Base-by-base conservation (phyloP, 1,140 invertebrate genomes). In the Ceratosolen solmsi region DNA sequence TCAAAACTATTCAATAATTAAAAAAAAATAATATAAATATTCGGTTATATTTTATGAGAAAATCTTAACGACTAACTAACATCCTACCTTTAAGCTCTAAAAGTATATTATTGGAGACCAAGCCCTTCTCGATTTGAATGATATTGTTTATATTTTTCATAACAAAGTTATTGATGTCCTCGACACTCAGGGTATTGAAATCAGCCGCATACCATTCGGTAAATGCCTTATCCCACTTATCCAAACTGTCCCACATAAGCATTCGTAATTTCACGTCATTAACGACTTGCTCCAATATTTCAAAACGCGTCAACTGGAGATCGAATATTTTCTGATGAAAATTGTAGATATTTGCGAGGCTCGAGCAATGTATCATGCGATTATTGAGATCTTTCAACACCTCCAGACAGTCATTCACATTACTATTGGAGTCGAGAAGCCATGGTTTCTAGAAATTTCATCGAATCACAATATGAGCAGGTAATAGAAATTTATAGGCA, bases 261-360 rank as follows among this genome's bases (percentile, higher is more conserved):
- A 94, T 94, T 58, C 96, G 93, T 36, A 97, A 89, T 86, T 95
- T 96, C 1, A 97, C 93, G 84, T 97, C 95, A 79, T 93, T 95
- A 82, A 94, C 93, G 0, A 95, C 94, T 87, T 96, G 94, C 80
- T 97, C 96, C 63, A 98, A 90, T 22, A 94, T 93, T 56, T 97
- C 96, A 86, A 96, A 95, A 87, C 96, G 93, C 3, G 95, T 95
- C 27, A 96, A 93, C 87, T 97, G 96, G 33, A 96, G 92, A 88
- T 94, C 94, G 83, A 96, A 95, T 81, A 94, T 92, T 86, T 94
- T 96, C 84, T 96, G 95, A 89, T 94, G 93, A 1, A 92, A 91
- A 68, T 94, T 92, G 86, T 93, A 96, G 83, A 95, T 94, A 27
- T 94, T 94, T 5, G 96, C 95, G 56, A 91, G 92, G 2, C 93